Base-by-base conservation (phyloP, 2,113 vertebrate genomes). In the Micronycteris hirsuta region DNA sequence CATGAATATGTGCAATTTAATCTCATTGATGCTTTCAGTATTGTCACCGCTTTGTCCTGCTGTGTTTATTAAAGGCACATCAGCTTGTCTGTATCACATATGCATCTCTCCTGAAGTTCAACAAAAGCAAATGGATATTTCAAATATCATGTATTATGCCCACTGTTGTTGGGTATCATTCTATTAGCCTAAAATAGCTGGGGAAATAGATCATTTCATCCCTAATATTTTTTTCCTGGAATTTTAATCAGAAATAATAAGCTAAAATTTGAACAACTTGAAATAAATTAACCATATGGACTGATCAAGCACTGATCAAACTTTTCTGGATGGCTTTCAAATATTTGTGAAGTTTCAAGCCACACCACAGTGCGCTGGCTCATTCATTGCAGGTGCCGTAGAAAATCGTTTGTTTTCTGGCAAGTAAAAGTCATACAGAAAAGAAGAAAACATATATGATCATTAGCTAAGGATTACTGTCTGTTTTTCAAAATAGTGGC, bases 171-270 rank as follows among this genome's bases (percentile, higher is more conserved):
- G 67, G 49, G 8, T 65, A 13, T 22, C 70, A 86, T 52, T 88
- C 20, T 74, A 24, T 41, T 47, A 61, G 43, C 28, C 65, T 81
- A 49, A 4, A 38, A 77, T 17, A 73, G 92, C 41, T 20, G 86
- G 96, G 95, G 88, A 78, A 38, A 58, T 76, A 33, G 54, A 52
- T 56, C 11, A 45, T 45, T 83, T 71, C 28, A 54, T 31, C 47
- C 38, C 87, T 54, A 89, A 89, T 84, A 76, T 85, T 92, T 96
- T 85, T 92, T 96, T 82, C 82, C 4, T 43, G 65, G 36, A n/a
- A 36, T n/a, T 92, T 47, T 28, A 78, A 90, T 87, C 84, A 80
- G 41, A 85, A 76, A 76, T 49, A 74, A 41, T 83, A 83, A 80
- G 12, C 38, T 81, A 85, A 87, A 38, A 77, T 54, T 38, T 87